Conservation (phyloP, 2,113 vertebrate species). For the Toxostoma redivivum region DNA sequence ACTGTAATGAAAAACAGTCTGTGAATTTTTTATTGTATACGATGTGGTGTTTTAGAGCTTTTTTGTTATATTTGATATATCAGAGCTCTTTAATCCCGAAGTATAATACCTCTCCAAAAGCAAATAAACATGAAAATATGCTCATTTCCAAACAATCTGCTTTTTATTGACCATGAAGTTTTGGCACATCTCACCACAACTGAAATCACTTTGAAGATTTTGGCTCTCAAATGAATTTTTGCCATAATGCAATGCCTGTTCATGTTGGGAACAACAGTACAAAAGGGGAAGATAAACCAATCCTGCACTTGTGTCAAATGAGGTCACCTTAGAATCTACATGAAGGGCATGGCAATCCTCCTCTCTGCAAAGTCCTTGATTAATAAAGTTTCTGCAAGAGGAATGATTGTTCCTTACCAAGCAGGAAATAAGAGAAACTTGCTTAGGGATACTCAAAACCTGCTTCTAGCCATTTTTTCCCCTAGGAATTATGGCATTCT, state of each 20-base stretch:
- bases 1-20: background rate
- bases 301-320: background rate
- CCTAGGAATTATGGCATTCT: background rate
- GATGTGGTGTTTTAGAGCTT: background rate
- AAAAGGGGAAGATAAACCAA: background rate
- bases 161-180: conserved; percentile 24
- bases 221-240: background rate
- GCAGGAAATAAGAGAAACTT: background rate
- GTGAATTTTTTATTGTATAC: background rate
- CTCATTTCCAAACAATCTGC: conserved; percentile 7
- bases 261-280: background rate
- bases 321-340: background rate
- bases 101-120: background rate
- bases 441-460: background rate
- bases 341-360: background rate
- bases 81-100: background rate
- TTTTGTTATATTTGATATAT: background rate
- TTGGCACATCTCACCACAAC: background rate
- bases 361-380: background rate
- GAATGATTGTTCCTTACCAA: background rate
- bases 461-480: background rate
- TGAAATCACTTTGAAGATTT: background rate
- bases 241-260: background rate
- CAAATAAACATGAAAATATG: background rate
- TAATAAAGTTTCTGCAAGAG: background rate